phyloP scores from a whole-genome alignment of 2,888 invertebrate species.

The Eupithecia subfuscata region DNA sequence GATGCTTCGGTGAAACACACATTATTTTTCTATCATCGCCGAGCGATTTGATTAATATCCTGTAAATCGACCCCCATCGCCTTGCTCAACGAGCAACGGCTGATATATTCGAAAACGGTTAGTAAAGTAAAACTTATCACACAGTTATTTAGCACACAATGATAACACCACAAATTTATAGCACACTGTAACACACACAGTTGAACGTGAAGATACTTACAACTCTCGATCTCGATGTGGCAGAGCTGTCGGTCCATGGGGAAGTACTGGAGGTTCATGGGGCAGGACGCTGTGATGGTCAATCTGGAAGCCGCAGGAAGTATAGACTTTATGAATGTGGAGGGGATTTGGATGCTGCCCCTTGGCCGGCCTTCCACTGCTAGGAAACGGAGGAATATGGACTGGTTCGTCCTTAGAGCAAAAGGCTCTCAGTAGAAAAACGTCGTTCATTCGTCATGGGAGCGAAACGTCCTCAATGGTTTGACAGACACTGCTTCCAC shows the following conservation, averaged over 20 bases:
- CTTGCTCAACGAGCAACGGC: constrained; percentile 17
- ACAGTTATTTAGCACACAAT: constrained; percentile 22
- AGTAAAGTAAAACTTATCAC: constrained; percentile 16
- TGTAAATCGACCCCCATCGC: constrained; percentile 35
- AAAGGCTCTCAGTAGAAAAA: too few relatives aligned
- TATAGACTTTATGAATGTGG: not conserved
- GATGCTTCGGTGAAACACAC: constrained; percentile 58
- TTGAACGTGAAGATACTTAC: constrained; percentile 87
- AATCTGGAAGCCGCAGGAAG: constrained; percentile 84
- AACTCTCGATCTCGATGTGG: constrained; percentile 97
- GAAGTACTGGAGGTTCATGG: constrained; percentile 96
- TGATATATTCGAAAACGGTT: constrained; percentile 23
- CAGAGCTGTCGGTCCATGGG: constrained; percentile 97
- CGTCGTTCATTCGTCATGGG: too few relatives aligned
- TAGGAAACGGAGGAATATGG: not conserved
- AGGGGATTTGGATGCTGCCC: not conserved
- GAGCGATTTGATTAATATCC: constrained; percentile 28
- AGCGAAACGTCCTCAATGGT: too few relatives aligned
- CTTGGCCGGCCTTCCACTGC: not conserved
- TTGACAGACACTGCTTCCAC: not conserved
- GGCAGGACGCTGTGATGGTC: constrained; percentile 96
- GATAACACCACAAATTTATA: constrained; percentile 15
- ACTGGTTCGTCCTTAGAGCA: too few relatives aligned
- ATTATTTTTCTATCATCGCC: constrained; percentile 66
- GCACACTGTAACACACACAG: constrained; percentile 22